These are phyloP conservation scores for Alcis repandata DNA, from an alignment of 2,888 invertebrate species.

Conservation along the genomic window DNA sequence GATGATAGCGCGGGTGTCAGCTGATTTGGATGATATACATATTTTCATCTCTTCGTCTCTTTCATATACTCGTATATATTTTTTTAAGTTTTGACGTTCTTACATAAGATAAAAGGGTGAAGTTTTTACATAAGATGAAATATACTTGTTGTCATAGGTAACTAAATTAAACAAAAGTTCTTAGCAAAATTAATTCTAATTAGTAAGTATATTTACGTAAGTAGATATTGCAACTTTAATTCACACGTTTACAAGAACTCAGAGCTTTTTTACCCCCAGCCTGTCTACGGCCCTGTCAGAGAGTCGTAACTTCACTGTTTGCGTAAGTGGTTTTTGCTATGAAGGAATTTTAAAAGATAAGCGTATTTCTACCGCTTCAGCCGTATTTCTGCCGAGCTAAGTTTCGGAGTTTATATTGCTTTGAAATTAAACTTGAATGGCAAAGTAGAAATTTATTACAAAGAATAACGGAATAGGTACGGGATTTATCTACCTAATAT, in stretches of 20 bases:
- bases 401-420: conserved; percentile 34
- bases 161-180: no score
- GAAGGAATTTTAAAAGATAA: conserved; percentile 44
- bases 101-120: no score
- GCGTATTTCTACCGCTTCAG: conserved; percentile 29
- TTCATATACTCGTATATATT: no score
- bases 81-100: no score
- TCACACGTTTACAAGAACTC: not conserved
- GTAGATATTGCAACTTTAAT: not conserved
- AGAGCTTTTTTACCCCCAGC: not conserved
- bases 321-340: conserved; percentile 44
- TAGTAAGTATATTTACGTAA: no score
- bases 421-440: conserved; percentile 31
- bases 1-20: no score
- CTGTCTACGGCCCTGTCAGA: conserved; percentile 11
- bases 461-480: conserved; percentile 6
- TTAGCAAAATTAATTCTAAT: no score
- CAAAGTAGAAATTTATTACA: conserved; percentile 15
- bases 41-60: no score
- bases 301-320: conserved; percentile 45
- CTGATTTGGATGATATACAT: no score
- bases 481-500: no score
- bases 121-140: no score
- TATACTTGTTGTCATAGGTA: no score
- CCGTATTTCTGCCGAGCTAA: conserved; percentile 23